Base-by-base conservation (phyloP, 1,140 invertebrate species). In the Drosophila teissieri region DNA sequence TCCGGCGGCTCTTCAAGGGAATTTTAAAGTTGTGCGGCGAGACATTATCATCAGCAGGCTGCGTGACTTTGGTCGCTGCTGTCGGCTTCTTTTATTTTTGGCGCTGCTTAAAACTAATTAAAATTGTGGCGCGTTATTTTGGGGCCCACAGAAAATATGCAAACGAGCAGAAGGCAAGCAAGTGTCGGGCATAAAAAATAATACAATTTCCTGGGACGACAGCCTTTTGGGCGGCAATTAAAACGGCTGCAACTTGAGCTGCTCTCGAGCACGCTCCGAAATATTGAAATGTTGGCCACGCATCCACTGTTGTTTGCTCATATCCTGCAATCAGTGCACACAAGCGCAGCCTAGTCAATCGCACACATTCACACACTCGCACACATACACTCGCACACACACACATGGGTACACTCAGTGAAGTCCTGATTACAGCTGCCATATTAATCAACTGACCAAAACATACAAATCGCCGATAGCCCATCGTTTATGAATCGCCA, bases 371-470 rank as follows among this genome's bases (percentile, higher is more conserved):
- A 3, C 31, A 31, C 7, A 0, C 31, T 0, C 7, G 2, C 27
- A 8, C 7, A 3, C 27, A 0, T 7, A 31, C 27, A 31, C 7
- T n/a, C n/a, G n/a, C n/a, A 0, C 2, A 10, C 2, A 7, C 31
- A 8, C 8, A 8, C 27, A 31, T 7, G 7, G 7, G 10, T 24
- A 60, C 48, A 37, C 48, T 54, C 54, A 36, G 48, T 58, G 22
- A 19, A 62, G 22, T 10, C 61, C 48, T 49, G 64, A 55, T 44
- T 61, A 45, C 52, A 45, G 70, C 62, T 67, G 51, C 54, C 63
- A 73, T 86, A 81, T 86, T 81, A 85, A 85, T 86, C 78, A 78
- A 86, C 62, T 85, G 82, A 42, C 62, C 67, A 40, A 45, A 57
- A 68, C 52, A 76, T 80, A 56, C 61, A 53, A 78, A 54, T 36